Base-by-base conservation (phyloP, 2,113 vertebrate genomes). In the Cyanoliseus patagonus region DNA sequence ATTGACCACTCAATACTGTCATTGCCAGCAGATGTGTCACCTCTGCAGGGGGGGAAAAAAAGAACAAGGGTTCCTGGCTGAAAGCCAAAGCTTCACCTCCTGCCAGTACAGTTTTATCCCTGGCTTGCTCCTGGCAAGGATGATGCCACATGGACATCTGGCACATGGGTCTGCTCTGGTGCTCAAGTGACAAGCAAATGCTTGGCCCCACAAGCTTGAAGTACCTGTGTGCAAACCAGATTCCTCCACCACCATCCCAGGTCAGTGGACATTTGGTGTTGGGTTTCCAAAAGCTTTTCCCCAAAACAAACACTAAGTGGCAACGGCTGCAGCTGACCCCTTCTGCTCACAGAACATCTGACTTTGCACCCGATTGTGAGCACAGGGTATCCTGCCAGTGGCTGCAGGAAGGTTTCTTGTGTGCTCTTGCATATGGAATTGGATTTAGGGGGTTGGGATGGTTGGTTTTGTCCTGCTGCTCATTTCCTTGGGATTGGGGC, bases 311-410 rank as follows among this genome's bases (percentile, higher is more conserved):
- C 33, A 2, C 17, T 11, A 1, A 31, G 46, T 17, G 25, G 28
- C 13, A 5, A 6, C 1, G 13, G 37, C 39, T 41, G 55, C 24
- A 12, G 31, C 63, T 1, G 10, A 25, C 11, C 68, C 72, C 13
- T 41, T 46, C 7, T 15, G 46, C 68, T 66, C 44, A 22, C n/a
- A 18, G 3, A 77, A 7, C 1, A 0, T 2, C n/a, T 1, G 1
- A 2, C 23, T 28, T 13, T 4, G 11, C 4, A 33, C n/a, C 42
- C 8, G 2, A 0, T 3, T 7, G 24, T 0, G 0, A 46, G 49
- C 6, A 1, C 27, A 1, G n/a, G 64, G 10, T 10, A 9, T 47
- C 51, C 70, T 6, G 0, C 11, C 1, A 1, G 39, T 0, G 25
- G 24, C 69, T 46, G 64, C 5, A 15, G 53, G 69, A 17, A 75